Evolutionary conservation across 2,113 vertebrate genomes (phyloP), one percentile per base, ranked within the genome.

Genomic region (Lepidiolamprologus cunningtoni): DNA sequence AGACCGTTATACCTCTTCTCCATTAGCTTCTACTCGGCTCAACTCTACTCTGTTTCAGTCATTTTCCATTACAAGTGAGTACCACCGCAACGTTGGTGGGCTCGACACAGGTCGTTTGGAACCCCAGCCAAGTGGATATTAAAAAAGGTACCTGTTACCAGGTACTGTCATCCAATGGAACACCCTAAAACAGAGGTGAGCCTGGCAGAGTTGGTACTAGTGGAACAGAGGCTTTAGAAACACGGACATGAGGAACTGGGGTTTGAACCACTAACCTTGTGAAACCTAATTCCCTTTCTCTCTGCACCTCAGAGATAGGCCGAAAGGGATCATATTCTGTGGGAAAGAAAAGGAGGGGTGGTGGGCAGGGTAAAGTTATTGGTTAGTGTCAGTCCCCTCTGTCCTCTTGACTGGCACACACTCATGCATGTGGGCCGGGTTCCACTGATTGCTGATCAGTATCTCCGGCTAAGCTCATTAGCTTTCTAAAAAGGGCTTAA

Each of bases 391-490:
- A 80, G 61, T 82, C 86, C 68, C 83, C 68, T 55, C 40, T 58
- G 71, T 91, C 79, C 63, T 88, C 85, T 87, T 87, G 90, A 92
- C 83, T 89, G 86, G 87, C 88, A 81, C 58, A 87, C 53, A 84
- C 4, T 71, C 86, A 84, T 42, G 45, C 86, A 89, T 78, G 87
- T 91, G 88, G 87, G 91, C 87, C 3, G 80, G 61, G 58, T 86
- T 91, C 82, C 91, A 91, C 83, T 91, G 92, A 95, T 94, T 93
- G 87, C 93, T 89, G 93, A 96, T 95, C 89, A 80, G 86, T 93
- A 94, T 94, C 94, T 90, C 63, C 1, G 40, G 31, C 90, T 93
- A 94, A 94, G 94, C 94, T 95, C 93, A 96, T 94, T 96, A 95
- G 91, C 83, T 78, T 26, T 81, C 93, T 95, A 91, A 93, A 93